phyloP scores from a whole-genome alignment of 2,888 invertebrate genomes.

The Apamea sordens region DNA sequence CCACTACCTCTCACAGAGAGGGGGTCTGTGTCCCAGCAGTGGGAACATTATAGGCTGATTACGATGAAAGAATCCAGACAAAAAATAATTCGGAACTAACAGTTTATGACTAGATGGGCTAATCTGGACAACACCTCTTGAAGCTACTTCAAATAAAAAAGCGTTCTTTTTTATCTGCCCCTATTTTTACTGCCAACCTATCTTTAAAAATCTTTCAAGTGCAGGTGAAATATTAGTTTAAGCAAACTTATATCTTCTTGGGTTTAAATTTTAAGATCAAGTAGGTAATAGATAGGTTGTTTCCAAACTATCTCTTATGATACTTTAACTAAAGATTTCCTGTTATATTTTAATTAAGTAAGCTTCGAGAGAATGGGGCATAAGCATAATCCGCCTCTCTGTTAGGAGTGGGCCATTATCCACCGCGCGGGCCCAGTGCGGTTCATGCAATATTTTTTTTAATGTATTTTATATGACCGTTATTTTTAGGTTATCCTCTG shows the following conservation, averaged over 20 bases:
- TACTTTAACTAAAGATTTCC: not conserved
- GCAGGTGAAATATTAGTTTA: slow-evolving; percentile 8
- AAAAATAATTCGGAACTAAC: not conserved
- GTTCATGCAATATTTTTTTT: too few relatives aligned
- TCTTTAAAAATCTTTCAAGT: slow-evolving; percentile 18
- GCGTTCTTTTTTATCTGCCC: not conserved
- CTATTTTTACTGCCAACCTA: not conserved
- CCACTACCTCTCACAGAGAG: too few relatives aligned
- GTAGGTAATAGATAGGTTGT: not conserved
- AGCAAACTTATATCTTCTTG: not conserved
- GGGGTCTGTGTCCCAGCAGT: too few relatives aligned
- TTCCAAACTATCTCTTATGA: not conserved
- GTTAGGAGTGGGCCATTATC: too few relatives aligned
- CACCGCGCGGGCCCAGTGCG: too few relatives aligned
- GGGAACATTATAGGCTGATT: too few relatives aligned
- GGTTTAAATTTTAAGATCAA: slow-evolving; percentile 1
- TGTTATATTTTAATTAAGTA: not conserved
- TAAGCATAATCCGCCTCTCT: too few relatives aligned
- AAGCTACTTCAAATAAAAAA: slow-evolving; percentile 22
- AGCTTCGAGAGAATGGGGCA: too few relatives aligned
- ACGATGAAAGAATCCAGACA: not conserved
- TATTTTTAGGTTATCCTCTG: not conserved
- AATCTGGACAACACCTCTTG: slow-evolving; percentile 20
- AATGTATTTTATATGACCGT: too few relatives aligned
- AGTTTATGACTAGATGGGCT: slow-evolving; percentile 8